Evolutionary conservation across 2,888 invertebrate species (phyloP), one percentile per base, ranked within the genome.

Genomic region (Ichneumoninae sp.): DNA sequence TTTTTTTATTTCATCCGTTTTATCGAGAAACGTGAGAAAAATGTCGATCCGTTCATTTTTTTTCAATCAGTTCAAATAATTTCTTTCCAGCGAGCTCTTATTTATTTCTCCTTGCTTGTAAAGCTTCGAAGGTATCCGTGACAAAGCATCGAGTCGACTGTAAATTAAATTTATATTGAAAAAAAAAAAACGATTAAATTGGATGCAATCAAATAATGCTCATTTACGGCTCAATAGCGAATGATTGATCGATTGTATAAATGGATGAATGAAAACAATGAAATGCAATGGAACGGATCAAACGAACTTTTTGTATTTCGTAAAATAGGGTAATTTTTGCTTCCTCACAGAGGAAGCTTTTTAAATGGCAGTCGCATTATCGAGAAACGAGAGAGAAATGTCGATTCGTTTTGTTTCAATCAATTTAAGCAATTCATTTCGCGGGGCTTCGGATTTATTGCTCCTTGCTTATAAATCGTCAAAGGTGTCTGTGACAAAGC

Each of bases 1-100:
- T 22, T 65, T 69, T 47, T 36, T 44, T 83, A 63, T 40, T 50
- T 22, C 26, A 52, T 60, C 19, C 66, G 33, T 40, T 75, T 63
- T 22, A 44, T 70, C 52, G 33, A 54, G 7, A 65, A 57, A 65
- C 79, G 40, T 79, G 70, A 10, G 10, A 26, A 65, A 75, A 66
- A 52, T 50, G 8, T 65, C 8, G 26, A 52, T 50, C 16, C 13
- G 13, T 22, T 74, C 22, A 22, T 30, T 26, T 30, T 16, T 30
- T 30, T 30, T 30, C 60, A 30, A 60, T 60, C 60, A 26, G 60
- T 60, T 60, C 16, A 60, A 30, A 30, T 30, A 16, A 60, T 30
- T 30, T 60, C 33, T 33, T 6, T 30, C 16, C 6, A 0, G 26
- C 30, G 33, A 13, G 13, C 16, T n/a, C 1, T 33, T 13, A 26